Evolutionary conservation across 2,797 vertebrate genomes (phyloP), one percentile per base, ranked within the genome.

Genomic region (Hydrolagus colliei): DNA sequence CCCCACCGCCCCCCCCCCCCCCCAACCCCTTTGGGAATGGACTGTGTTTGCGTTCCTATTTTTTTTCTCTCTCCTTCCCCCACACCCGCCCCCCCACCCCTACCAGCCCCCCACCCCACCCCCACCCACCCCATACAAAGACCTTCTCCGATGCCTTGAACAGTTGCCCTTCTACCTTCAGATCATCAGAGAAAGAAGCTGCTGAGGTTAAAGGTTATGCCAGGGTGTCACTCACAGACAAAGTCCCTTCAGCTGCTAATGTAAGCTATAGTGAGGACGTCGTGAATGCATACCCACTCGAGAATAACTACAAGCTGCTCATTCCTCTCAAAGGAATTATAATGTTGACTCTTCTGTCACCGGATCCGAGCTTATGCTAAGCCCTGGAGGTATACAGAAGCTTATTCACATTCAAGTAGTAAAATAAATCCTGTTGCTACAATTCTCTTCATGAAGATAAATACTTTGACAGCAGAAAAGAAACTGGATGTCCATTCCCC

Each of bases 231-330:
- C 87, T 88, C 89, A 91, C 89, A 92, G 87, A 92, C 91, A 92
- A 91, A 91, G 90, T 92, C 91, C 85, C 92, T 91, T 92, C 90
- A 92, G 92, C 92, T 87, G n/a, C 91, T 91, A 92, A 92, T 93
- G 90, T 93, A 92, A 92, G 90, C 92, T 87, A 91, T 92, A 92
- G 92, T 90, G 93, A 91, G 92, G 89, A 93, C 89, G 88, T 76
- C 88, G 93, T 94, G 92, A 94, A 94, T 93, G 93, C 90, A 89
- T 92, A 90, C 92, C 92, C 94, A 94, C 94, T 95, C 94, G 93
- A 95, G 93, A 94, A 93, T 90, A 92, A 92, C 93, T 92, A 91
- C 92, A 93, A 93, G 91, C 92, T 91, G 89, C 91, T 92, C 91
- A 90, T 89, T 88, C 87, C 90, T 92, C 91, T 91, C 91, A 88